A percentile compares a stretch with the other conserved stretches of the same genome.
These are phyloP conservation scores for Drosophila melanogaster DNA, from an alignment of 1,140 invertebrate species.

Conservation along the genomic window DNA sequence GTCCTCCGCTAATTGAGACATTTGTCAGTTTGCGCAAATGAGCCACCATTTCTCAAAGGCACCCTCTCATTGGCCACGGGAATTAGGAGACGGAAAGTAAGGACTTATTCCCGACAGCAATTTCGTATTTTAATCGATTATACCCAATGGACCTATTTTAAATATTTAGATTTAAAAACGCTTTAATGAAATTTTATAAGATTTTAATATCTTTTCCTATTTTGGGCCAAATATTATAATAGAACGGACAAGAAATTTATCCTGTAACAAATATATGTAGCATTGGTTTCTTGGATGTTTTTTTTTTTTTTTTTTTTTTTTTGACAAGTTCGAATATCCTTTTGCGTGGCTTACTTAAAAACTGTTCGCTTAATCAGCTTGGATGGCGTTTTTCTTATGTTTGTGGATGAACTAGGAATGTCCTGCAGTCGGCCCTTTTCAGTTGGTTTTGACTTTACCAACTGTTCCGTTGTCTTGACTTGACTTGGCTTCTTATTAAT, in stretches of 20 bases:
- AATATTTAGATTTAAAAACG: too few species aligned
- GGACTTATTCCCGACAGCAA: constrained; percentile 6
- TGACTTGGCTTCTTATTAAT: background rate
- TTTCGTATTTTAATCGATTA: constrained; percentile 24
- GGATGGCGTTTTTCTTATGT: background rate
- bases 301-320: too few species aligned
- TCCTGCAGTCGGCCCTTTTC: background rate
- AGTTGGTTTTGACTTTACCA: background rate
- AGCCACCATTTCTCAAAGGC: constrained; percentile 61
- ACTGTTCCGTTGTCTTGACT: background rate
- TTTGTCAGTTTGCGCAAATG: constrained; percentile 70
- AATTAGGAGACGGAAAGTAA: constrained; percentile 10
- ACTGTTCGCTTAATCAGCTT: background rate
- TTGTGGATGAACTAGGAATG: background rate
- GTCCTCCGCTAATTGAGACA: constrained; percentile 71
- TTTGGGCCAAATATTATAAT: background rate
- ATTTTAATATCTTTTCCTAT: background rate
- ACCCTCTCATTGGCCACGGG: constrained; percentile 8
- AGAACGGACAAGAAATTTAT: background rate
- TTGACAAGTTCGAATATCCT: background rate
- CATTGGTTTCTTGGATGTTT: background rate
- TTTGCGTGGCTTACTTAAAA: background rate
- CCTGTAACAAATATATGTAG: background rate
- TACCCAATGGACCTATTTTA: background rate
- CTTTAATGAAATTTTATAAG: too few species aligned